Evolutionary conservation across 1,140 invertebrate species (phyloP).

Genomic region (Potamilus streckersoni): DNA sequence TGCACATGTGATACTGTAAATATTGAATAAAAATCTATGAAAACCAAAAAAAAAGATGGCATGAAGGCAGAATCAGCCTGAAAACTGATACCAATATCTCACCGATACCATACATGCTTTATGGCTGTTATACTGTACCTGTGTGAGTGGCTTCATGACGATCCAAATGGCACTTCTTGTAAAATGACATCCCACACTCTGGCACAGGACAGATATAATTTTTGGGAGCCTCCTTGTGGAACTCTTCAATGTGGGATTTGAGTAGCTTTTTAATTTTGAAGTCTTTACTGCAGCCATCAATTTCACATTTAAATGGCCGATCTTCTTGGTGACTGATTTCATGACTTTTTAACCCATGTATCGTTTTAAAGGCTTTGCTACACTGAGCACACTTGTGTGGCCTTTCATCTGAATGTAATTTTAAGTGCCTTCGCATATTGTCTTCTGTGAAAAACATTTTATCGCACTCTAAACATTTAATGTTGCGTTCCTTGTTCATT

Average conservation of each 20-base stretch:
- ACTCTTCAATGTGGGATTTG: slow-evolving; percentile 50
- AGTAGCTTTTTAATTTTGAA: slow-evolving; percentile 51
- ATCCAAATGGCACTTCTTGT: slow-evolving; percentile 57
- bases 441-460: slow-evolving; percentile 57
- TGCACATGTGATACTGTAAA: too few species aligned
- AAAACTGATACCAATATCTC: too few species aligned
- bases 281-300: slow-evolving; percentile 49
- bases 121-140: slow-evolving; percentile 31
- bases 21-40: too few species aligned
- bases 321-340: slow-evolving; percentile 43
- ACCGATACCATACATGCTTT: too few species aligned
- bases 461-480: slow-evolving; percentile 51
- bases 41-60: too few species aligned
- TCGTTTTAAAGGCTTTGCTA: slow-evolving; percentile 67
- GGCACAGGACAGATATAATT: slow-evolving; percentile 52
- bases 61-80: too few species aligned
- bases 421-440: slow-evolving; percentile 66
- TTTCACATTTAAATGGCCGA: slow-evolving; percentile 48
- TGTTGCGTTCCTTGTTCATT: slow-evolving; percentile 37
- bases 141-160: slow-evolving; percentile 59
- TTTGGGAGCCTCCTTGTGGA: slow-evolving; percentile 50
- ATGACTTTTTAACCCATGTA: slow-evolving; percentile 45
- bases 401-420: slow-evolving; percentile 65
- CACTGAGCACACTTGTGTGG: slow-evolving; percentile 47
- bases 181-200: slow-evolving; percentile 55